These are phyloP conservation scores for Tetragonula clypearis DNA, from an alignment of 1,140 invertebrate species.

Conservation along the genomic window DNA sequence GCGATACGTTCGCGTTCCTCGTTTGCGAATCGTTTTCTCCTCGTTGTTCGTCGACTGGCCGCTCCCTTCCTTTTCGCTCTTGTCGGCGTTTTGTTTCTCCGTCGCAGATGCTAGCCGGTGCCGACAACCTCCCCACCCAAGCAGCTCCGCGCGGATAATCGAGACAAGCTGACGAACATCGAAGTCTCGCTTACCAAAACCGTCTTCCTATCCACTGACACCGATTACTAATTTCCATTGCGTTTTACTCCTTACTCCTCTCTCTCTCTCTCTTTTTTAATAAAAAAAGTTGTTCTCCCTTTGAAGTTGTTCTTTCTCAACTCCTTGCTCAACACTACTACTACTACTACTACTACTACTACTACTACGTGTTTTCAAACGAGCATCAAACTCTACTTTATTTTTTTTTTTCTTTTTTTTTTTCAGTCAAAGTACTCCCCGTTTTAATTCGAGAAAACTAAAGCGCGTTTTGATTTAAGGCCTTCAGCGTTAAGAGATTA, in stretches of 20 bases:
- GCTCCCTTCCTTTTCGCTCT: conserved; percentile 6
- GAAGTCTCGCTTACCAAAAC: conserved; percentile 26
- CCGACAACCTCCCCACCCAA: conserved; percentile 62
- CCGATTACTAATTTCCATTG: neutral
- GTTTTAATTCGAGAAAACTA: no score
- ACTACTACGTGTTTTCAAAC: no score
- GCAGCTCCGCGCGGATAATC: conserved; percentile 51
- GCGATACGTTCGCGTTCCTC: conserved; percentile 29
- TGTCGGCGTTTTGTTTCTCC: conserved; percentile 21
- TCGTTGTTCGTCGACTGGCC: conserved; percentile 18
- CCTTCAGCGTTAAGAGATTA: no score
- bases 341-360: no score
- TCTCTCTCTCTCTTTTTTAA: neutral
- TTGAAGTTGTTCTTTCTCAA: neutral
- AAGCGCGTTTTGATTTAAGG: no score
- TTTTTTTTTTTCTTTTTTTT: no score
- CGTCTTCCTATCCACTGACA: conserved; percentile 32
- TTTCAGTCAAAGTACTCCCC: no score
- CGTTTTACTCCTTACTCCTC: neutral
- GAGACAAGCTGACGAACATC: conserved; percentile 51
- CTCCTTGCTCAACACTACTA: no score
- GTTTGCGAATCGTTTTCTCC: conserved; percentile 32
- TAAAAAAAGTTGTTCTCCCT: neutral
- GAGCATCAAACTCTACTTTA: no score
- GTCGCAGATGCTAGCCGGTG: conserved; percentile 68